Conservation (phyloP, 2,888 invertebrate genomes). For the Junonia oenone region DNA sequence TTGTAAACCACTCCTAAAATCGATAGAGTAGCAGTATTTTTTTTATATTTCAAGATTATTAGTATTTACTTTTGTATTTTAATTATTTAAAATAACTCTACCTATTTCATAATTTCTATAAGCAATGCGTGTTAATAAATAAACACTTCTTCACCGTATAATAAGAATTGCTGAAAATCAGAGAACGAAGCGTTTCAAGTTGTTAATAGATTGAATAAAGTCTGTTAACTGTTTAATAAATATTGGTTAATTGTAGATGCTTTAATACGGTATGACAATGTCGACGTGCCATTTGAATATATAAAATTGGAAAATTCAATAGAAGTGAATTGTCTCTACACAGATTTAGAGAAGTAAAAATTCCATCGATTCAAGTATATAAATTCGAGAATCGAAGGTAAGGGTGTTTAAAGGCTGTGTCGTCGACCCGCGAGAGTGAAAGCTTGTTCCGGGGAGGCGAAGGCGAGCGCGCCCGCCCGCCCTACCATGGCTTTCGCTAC, state of each 20-base stretch:
- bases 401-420: conserved; percentile 65
- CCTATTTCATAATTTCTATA: too few species aligned
- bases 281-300: too few species aligned
- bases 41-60: too few species aligned
- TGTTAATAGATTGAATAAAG: conserved; percentile 66
- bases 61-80: too few species aligned
- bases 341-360: conserved; percentile 21
- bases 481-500: conserved; percentile 72
- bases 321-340: too few species aligned
- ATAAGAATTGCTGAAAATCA: conserved; percentile 30
- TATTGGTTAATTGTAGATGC: conserved; percentile 67
- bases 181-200: conserved; percentile 43
- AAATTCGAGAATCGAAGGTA: conserved; percentile 39
- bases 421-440: conserved; percentile 76
- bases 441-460: conserved; percentile 71
- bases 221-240: conserved; percentile 74
- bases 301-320: too few species aligned
- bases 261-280: conserved; percentile 47
- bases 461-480: conserved; percentile 52
- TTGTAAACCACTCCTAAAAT: too few species aligned
- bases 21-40: too few species aligned
- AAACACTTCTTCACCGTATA: conserved; percentile 2
- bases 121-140: too few species aligned
- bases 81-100: too few species aligned
- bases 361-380: conserved; percentile 8